Base-by-base conservation (phyloP, 2,797 vertebrate genomes). In the Hydrolagus colliei region DNA sequence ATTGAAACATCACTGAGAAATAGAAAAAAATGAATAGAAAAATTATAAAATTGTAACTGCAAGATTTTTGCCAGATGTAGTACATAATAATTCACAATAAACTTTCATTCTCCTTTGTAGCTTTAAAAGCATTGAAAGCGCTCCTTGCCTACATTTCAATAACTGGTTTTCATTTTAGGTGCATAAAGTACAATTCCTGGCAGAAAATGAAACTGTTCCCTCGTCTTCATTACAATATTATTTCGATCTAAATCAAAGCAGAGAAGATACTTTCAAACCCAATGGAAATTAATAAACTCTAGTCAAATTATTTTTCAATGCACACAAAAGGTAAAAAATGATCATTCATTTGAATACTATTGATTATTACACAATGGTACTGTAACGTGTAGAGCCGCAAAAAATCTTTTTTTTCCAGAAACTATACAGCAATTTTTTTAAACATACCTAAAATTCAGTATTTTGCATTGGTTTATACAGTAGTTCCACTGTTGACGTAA, bases 361-460 rank as follows among this genome's bases (percentile, higher is more conserved):
- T 52, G 6, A 3, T 3, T 52, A 80, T n/a, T 68, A 41, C 32
- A 65, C 27, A 6, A 67, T 35, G 20, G 13, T 22, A 63, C 20
- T 79, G 62, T 13, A 80, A 72, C 18, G 32, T 32, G 72, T 16
- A 5, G 22, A 73, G 35, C 13, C 11, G 13, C 14, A 14, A 73
- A 20, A 72, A n/a, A 2, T n/a, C 3, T 52, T 52, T 52, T 3
- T 52, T 52, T 52, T 52, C 41, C 41, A 52, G 41, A 52, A 3
- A 52, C 6, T 52, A 52, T 52, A 3, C 41, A 52, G 6, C 41
- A 52, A 52, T 52, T 3, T 92, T 95, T 94, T 94, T 91, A 89
- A 72, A 87, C 32, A 87, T 22, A 72, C n/a, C 22, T n/a, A 59
- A n/a, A 78, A n/a, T 14, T 8, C 75, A 78, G 4, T 73, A 73